Evolutionary conservation across 2,113 vertebrate species (phyloP).

Genomic region (Arvicanthis niloticus): DNA sequence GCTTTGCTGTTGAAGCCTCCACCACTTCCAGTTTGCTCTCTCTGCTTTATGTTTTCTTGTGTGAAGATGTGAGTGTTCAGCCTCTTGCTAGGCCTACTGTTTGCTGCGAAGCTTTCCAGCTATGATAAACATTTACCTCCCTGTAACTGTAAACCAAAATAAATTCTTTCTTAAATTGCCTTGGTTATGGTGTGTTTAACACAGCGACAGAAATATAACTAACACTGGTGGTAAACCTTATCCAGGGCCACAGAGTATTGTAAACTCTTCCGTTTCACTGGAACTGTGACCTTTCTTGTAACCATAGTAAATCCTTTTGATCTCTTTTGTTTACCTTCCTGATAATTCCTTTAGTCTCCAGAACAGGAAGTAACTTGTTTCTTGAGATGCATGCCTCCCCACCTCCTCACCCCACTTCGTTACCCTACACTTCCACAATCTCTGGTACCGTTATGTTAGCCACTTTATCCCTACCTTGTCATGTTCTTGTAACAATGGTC

Average conservation of each 20-base stretch:
- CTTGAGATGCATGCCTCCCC: background rate
- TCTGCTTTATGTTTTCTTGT: background rate
- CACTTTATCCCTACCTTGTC: background rate
- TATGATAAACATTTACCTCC: background rate
- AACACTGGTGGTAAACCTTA: background rate
- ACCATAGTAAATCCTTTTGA: background rate
- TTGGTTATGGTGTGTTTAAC: background rate
- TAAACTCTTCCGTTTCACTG: background rate
- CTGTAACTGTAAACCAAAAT: background rate
- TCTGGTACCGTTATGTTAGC: background rate
- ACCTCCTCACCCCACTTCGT: background rate
- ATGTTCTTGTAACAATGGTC: background rate
- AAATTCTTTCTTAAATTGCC: background rate
- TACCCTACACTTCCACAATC: background rate
- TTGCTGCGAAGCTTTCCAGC: background rate
- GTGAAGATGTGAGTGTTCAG: background rate
- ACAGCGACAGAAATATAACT: background rate
- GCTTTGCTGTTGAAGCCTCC: background rate
- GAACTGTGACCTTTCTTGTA: background rate
- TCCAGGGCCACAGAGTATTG: background rate
- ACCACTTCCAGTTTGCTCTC: background rate
- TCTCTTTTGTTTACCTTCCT: background rate
- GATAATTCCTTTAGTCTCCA: background rate
- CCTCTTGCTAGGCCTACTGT: background rate
- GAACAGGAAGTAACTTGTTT: background rate